phyloP scores from a whole-genome alignment of 2,888 invertebrate genomes.

The Lasioglossum pauxillum region DNA sequence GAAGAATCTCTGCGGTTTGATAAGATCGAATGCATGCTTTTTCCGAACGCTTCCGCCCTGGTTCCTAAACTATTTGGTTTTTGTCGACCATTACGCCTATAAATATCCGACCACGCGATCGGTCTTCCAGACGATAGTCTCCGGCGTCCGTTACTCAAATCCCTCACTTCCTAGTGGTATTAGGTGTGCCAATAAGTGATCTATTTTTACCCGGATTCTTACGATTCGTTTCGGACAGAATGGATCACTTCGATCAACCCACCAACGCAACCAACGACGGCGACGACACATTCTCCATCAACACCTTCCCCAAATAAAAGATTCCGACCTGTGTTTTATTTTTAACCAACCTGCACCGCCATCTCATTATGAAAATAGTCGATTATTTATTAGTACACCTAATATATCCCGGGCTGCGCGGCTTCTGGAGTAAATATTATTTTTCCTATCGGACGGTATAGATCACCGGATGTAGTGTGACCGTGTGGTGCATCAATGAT shows the following conservation, averaged over 20 bases:
- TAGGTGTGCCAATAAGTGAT: neutral
- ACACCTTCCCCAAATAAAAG: neutral
- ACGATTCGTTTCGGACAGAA: neutral
- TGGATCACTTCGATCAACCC: neutral
- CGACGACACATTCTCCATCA: neutral
- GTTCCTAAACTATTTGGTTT: neutral
- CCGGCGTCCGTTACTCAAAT: constrained; percentile 17
- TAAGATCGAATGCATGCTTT: neutral
- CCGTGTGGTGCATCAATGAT: constrained; percentile 44
- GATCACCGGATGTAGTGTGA: constrained; percentile 55
- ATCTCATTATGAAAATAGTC: constrained; percentile 1
- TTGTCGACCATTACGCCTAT: constrained; percentile 30
- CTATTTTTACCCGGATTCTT: neutral
- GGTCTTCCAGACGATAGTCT: constrained; percentile 25
- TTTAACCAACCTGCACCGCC: neutral
- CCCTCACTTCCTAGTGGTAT: constrained; percentile 29
- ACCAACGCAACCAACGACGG: neutral
- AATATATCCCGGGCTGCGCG: constrained; percentile 31
- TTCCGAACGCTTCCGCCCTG: neutral
- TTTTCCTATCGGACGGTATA: constrained; percentile 67
- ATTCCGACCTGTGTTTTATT: neutral
- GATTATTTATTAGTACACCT: constrained; percentile 6
- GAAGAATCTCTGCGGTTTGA: constrained; percentile 30
- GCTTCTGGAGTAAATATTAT: constrained; percentile 72
- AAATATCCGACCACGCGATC: constrained; percentile 37